These are phyloP conservation scores for Xyliphius kryptos DNA, from an alignment of 2,113 vertebrate genomes.

Conservation along the genomic window DNA sequence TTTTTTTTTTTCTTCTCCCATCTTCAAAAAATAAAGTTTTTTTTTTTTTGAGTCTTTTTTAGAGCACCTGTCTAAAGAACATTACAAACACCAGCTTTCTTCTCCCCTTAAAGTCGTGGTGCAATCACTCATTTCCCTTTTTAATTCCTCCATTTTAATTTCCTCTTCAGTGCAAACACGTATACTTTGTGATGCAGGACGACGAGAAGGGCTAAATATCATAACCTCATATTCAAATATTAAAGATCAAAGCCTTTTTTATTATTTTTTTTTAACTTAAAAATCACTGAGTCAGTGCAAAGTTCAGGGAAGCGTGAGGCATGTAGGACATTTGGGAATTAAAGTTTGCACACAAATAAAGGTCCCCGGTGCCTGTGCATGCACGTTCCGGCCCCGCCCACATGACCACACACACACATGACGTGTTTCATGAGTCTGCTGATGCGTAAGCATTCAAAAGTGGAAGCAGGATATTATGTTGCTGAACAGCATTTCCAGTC, in stretches of 20 bases:
- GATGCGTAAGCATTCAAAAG: neutral
- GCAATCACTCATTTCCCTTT: neutral
- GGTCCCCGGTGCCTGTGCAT: neutral
- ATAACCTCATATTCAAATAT: too few species aligned
- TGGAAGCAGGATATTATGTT: neutral
- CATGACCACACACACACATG: too few species aligned
- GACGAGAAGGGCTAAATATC: neutral
- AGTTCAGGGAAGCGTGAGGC: too few species aligned
- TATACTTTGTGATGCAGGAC: neutral
- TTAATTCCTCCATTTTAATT: neutral
- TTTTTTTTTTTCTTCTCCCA: too few species aligned
- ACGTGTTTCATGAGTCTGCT: neutral
- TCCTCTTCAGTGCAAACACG: neutral
- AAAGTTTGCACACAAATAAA: neutral
- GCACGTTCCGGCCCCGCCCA: neutral
- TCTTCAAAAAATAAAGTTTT: too few species aligned
- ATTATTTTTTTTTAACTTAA: too few species aligned
- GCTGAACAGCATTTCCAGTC: neutral
- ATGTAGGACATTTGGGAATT: too few species aligned
- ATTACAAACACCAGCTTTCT: neutral
- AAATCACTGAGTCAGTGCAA: too few species aligned
- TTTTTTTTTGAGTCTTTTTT: too few species aligned
- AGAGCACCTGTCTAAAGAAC: neutral
- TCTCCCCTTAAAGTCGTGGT: neutral
- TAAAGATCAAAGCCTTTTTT: too few species aligned